A percentile compares a stretch with the other conserved stretches of the same genome.
These are phyloP conservation scores for Channa maculata DNA, from an alignment of 2,113 vertebrate genomes.

Conservation along the genomic window DNA sequence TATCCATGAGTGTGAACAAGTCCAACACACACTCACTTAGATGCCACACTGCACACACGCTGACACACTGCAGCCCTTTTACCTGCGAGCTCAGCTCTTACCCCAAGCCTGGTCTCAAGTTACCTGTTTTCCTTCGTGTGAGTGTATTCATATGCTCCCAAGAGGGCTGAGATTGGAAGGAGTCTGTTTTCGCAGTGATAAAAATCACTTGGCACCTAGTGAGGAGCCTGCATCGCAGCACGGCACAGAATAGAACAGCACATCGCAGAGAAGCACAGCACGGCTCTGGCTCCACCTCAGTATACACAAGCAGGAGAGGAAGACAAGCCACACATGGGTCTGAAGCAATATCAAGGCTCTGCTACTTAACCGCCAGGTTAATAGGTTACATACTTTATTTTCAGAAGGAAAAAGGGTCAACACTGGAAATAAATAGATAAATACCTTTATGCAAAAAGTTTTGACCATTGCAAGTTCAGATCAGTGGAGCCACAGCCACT, in stretches of 20 bases:
- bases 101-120: constrained; percentile 80
- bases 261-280: constrained; percentile 26
- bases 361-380: constrained; percentile 49
- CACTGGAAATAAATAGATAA: constrained; percentile 60
- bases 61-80: constrained; percentile 71
- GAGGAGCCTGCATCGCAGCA: constrained; percentile 80
- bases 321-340: constrained; percentile 73
- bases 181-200: constrained; percentile 90
- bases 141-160: constrained; percentile 81
- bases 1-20: constrained; percentile 58
- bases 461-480: constrained; percentile 3
- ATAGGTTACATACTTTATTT: constrained; percentile 68
- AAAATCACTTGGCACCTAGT: constrained; percentile 90
- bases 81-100: constrained; percentile 69
- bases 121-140: constrained; percentile 89
- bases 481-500: constrained; percentile 24
- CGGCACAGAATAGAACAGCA: constrained; percentile 35
- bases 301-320: constrained; percentile 71
- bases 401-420: constrained; percentile 54
- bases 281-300: constrained; percentile 66
- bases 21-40: constrained; percentile 51
- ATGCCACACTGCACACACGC: constrained; percentile 51
- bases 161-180: constrained; percentile 89
- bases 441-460: constrained; percentile 28
- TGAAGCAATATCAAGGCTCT: constrained; percentile 49